A percentile compares a stretch with the other conserved stretches of the same genome.
phyloP scores from a whole-genome alignment of 2,888 invertebrate genomes.

The Coelopa pilipes region DNA sequence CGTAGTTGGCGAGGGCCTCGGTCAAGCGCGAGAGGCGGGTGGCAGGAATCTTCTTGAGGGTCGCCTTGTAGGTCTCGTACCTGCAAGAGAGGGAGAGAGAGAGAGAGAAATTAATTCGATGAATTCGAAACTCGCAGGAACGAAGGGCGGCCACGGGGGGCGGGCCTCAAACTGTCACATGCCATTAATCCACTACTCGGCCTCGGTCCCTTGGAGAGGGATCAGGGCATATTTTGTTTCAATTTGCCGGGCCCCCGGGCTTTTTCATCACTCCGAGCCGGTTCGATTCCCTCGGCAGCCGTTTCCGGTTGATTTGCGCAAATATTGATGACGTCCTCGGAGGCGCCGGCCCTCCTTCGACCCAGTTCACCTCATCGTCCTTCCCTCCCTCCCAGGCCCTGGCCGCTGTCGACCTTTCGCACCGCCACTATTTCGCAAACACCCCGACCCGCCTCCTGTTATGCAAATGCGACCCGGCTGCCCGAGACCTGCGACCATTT shows the following conservation, averaged over 20 bases:
- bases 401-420: too few relatives aligned
- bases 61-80: conserved; percentile 82
- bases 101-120: background rate
- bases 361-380: background rate
- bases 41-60: conserved; percentile 89
- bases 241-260: background rate
- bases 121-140: too few relatives aligned
- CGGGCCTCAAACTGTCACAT: too few relatives aligned
- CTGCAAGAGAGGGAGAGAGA: conserved; percentile 51
- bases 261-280: background rate
- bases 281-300: background rate
- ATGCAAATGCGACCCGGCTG: conserved; percentile 22
- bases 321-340: too few relatives aligned
- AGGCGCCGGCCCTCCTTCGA: background rate
- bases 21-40: conserved; percentile 84
- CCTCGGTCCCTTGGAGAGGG: too few relatives aligned
- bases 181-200: too few relatives aligned
- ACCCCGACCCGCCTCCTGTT: conserved; percentile 18
- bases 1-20: conserved; percentile 88
- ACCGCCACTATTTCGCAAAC: background rate
- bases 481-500: conserved; percentile 13
- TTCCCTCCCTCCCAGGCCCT: background rate
- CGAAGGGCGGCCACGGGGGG: too few relatives aligned
- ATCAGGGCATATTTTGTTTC: conserved; percentile 4
- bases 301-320: conserved; percentile 5